These are phyloP conservation scores for Myathropa florea DNA, from an alignment of 2,888 invertebrate genomes.

Conservation along the genomic window DNA sequence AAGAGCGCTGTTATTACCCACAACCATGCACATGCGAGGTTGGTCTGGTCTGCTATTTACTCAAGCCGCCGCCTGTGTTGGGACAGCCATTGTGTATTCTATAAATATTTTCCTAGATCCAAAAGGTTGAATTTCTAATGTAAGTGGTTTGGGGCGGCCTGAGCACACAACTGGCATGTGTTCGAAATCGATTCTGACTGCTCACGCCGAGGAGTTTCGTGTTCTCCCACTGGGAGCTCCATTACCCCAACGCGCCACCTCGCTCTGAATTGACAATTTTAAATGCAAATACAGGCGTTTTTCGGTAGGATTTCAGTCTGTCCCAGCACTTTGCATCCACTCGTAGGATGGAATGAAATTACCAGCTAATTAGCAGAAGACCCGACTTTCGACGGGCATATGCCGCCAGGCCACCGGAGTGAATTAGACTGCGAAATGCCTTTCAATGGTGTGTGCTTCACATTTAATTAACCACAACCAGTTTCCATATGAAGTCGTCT, in stretches of 20 bases:
- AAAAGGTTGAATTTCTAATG: slow-evolving; percentile 44
- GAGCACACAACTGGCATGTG: slow-evolving; percentile 12
- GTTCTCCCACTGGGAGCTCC: neutral
- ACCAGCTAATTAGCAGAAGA: slow-evolving; percentile 24
- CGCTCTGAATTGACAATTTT: neutral
- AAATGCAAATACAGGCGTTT: slow-evolving; percentile 8
- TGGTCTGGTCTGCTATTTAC: neutral
- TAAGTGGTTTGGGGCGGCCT: neutral
- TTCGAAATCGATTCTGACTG: slow-evolving; percentile 34
- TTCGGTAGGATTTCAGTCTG: neutral
- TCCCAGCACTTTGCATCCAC: neutral
- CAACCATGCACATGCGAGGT: neutral
- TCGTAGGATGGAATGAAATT: neutral
- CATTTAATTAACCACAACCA: neutral
- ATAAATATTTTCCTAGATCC: slow-evolving; percentile 36
- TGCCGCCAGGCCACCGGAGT: too few relatives aligned
- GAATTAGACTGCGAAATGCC: too few relatives aligned
- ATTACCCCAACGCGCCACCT: neutral
- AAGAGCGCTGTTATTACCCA: neutral
- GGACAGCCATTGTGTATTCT: slow-evolving; percentile 25
- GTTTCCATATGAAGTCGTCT: slow-evolving; percentile 13
- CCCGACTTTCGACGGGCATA: neutral
- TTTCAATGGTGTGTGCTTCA: too few relatives aligned
- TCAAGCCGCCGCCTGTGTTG: neutral
- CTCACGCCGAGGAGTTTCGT: neutral